Conservation (phyloP, 2,797 vertebrate genomes). For the Staurois parvus region DNA sequence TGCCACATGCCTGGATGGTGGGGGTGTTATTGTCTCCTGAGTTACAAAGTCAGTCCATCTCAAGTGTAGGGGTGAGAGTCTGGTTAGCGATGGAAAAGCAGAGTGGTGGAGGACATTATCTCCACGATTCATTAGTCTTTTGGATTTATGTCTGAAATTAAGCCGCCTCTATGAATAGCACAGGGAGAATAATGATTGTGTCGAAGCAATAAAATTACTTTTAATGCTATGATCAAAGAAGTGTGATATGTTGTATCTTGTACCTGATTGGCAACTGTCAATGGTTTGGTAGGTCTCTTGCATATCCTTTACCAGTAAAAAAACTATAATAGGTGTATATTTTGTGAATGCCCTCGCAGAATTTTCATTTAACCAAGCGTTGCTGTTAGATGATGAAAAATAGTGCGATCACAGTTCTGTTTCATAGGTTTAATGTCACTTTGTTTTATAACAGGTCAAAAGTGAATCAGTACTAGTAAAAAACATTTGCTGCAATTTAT, state of each 20-base stretch:
- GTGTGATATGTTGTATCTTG: neutral
- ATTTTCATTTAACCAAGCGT: no score
- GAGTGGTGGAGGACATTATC: constrained; percentile 47
- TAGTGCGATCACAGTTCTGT: neutral
- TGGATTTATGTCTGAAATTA: constrained; percentile 73
- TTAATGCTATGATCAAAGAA: neutral
- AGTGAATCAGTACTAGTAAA: neutral
- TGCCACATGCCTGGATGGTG: neutral
- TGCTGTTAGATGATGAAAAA: neutral
- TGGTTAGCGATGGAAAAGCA: constrained; percentile 70
- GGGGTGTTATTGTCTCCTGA: neutral
- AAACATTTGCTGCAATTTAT: neutral
- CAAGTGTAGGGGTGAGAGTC: constrained; percentile 66
- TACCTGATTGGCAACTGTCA: neutral
- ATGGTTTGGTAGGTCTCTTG: neutral
- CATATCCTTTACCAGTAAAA: neutral
- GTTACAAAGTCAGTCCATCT: neutral
- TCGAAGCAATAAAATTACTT: constrained; percentile 4
- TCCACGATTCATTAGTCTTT: constrained; percentile 76
- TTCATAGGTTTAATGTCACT: neutral
- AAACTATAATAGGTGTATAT: neutral
- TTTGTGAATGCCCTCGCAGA: neutral
- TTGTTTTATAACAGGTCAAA: neutral
- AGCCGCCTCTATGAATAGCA: constrained; percentile 67
- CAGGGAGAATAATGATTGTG: constrained; percentile 19